Conservation (phyloP, 2,113 vertebrate genomes). For the Leptosomus discolor region DNA sequence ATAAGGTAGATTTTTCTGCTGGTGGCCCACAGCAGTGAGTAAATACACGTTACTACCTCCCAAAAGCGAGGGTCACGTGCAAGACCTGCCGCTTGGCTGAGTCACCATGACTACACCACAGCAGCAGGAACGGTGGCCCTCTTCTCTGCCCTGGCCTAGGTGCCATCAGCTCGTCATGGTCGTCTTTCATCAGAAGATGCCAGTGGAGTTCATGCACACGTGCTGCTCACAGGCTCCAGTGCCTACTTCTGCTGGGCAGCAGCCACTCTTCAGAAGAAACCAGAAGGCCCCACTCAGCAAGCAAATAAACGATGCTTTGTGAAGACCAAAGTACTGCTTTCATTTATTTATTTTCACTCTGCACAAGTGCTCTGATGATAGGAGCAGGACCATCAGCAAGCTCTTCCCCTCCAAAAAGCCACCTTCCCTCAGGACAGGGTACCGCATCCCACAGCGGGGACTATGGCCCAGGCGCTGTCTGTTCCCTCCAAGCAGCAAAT, state of each 20-base stretch:
- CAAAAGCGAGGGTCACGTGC: not conserved
- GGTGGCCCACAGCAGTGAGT: not conserved
- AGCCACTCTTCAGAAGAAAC: slow-evolving; percentile 40
- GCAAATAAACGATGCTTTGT: not conserved
- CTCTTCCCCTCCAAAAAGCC: not conserved
- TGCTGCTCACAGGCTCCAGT: not conserved
- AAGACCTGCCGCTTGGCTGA: not conserved
- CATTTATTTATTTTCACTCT: slow-evolving; percentile 25
- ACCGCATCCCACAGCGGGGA: not conserved
- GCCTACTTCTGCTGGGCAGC: slow-evolving; percentile 51
- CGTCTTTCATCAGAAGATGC: slow-evolving; percentile 57
- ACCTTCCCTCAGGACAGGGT: not conserved
- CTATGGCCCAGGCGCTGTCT: not conserved
- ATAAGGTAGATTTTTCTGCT: not conserved
- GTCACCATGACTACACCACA: not conserved
- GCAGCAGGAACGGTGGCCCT: not conserved
- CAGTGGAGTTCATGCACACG: not conserved
- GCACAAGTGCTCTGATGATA: not conserved
- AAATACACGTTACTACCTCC: not conserved
- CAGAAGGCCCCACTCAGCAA: not conserved
- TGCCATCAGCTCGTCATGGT: slow-evolving; percentile 24
- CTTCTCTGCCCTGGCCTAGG: slow-evolving; percentile 27
- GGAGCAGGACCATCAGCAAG: not conserved
- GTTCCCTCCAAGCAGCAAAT: not conserved
- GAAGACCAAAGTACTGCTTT: slow-evolving; percentile 28